Evolutionary conservation across 2,888 invertebrate species (phyloP).

Genomic region (Alcis repandata): DNA sequence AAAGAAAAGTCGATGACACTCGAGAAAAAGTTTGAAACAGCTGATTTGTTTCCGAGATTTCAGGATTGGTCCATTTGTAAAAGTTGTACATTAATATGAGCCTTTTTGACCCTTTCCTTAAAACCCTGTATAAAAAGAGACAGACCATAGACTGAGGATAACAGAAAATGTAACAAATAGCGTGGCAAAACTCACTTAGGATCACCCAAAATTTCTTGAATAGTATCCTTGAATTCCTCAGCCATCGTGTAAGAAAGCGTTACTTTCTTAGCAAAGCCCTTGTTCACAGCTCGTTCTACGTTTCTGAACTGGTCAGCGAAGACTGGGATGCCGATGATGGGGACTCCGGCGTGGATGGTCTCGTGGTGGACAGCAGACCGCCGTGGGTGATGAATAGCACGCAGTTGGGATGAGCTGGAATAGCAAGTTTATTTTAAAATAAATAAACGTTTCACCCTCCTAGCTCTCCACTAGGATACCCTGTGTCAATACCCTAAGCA

Average conservation of each 20-base stretch:
- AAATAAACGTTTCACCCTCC: no score
- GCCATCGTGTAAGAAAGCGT: constrained; percentile 54
- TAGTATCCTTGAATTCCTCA: constrained; percentile 53
- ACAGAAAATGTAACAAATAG: constrained; percentile 6
- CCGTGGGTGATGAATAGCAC: constrained; percentile 71
- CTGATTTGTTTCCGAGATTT: no score
- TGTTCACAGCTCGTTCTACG: constrained; percentile 57
- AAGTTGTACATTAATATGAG: no score
- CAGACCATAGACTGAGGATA: neutral
- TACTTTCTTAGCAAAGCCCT: constrained; percentile 61
- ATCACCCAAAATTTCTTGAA: constrained; percentile 55
- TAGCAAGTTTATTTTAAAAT: neutral
- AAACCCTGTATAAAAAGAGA: neutral
- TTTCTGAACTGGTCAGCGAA: constrained; percentile 70
- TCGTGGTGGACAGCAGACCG: constrained; percentile 68
- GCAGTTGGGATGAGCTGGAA: constrained; percentile 71
- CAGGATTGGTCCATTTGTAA: no score
- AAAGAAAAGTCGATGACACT: no score
- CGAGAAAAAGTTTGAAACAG: no score
- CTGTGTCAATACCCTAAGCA: no score
- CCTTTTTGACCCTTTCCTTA: no score
- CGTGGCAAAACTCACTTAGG: constrained; percentile 52
- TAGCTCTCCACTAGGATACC: no score
- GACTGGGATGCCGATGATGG: constrained; percentile 68
- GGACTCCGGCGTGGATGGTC: constrained; percentile 64